Base-by-base conservation (phyloP, 1,140 invertebrate genomes). In the Drosophila truncata region DNA sequence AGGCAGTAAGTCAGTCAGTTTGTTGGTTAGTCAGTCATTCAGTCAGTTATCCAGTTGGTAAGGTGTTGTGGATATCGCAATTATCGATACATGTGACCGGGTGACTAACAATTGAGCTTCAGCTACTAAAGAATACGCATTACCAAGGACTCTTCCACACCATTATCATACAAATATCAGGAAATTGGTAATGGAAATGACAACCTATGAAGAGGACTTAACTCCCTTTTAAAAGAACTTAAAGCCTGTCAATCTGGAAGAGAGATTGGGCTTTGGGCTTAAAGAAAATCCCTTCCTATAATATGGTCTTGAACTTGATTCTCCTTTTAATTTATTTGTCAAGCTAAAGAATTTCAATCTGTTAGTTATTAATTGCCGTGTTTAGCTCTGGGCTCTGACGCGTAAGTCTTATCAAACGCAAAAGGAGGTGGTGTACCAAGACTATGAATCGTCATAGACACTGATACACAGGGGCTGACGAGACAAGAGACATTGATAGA, bases 401-500 rank as follows among this genome's bases (percentile, higher is more conserved):
- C 69, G 64, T 66, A 80, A 80, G 82, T 59, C 60, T 77, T 76
- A 77, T 77, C 72, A 55, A 55, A 23, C 31, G 8, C 13, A 33
- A 25, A 18, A 27, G 42, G 20, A 69, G 69, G 42, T 76, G 35
- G 63, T 44, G 33, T 33, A 25, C 39, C 33, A 29, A 27, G 44
- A 41, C 35, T 31, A 18, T 14, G 46, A 37, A 29, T 18, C 20
- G 39, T 31, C 47, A 50, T 29, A 55, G 47, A 37, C 25, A 37
- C 49, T n/a, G n/a, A n/a, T n/a, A n/a, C 47, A 57, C 50, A 13
- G 50, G 49, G 67, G 42, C 31, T 20, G 29, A 41, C n/a, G 16
- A 16, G 31, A 44, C 20, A 13, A 6, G 31, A 49, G 73, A 88
- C 77, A 74, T 78, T 87, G 80, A 88, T 88, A 87, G 83, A 87